A percentile compares a stretch with the other conserved stretches of the same genome.
Conservation (phyloP, 2,888 invertebrate species). For the Candidula unifasciata region DNA sequence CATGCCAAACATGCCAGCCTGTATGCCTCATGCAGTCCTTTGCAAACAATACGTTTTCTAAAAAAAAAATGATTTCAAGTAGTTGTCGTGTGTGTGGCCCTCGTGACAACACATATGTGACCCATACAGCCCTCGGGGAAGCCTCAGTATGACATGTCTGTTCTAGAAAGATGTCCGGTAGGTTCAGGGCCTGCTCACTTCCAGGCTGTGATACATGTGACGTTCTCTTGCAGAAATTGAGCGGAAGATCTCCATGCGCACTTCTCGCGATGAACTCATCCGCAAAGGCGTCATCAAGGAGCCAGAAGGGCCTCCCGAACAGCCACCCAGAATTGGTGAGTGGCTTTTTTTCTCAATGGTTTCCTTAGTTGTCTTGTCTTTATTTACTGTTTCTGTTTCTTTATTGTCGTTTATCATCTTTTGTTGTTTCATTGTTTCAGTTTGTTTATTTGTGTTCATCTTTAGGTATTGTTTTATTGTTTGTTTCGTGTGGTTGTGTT, state of each 20-base stretch:
- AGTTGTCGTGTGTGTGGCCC: too few species aligned
- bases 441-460: too few species aligned
- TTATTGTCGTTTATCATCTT: too few species aligned
- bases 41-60: too few species aligned
- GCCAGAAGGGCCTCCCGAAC: conserved; percentile 59
- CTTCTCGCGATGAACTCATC: conserved; percentile 96
- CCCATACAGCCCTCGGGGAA: too few species aligned
- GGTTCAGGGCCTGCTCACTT: background rate
- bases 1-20: too few species aligned
- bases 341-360: background rate
- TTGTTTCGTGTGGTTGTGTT: too few species aligned
- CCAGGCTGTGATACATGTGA: background rate
- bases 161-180: background rate
- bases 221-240: conserved; percentile 87
- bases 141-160: too few species aligned
- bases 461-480: too few species aligned
- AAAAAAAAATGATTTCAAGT: background rate
- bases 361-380: background rate
- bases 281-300: conserved; percentile 91
- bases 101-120: too few species aligned
- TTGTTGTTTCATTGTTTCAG: too few species aligned
- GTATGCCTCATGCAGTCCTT: too few species aligned
- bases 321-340: conserved; percentile 58
- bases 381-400: background rate
- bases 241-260: conserved; percentile 98